Evolutionary conservation across 30 jellyfish, hydroid and myxozoan genomes (phyloP).

Genomic region (Hydractinia symbiolongicarpus): DNA sequence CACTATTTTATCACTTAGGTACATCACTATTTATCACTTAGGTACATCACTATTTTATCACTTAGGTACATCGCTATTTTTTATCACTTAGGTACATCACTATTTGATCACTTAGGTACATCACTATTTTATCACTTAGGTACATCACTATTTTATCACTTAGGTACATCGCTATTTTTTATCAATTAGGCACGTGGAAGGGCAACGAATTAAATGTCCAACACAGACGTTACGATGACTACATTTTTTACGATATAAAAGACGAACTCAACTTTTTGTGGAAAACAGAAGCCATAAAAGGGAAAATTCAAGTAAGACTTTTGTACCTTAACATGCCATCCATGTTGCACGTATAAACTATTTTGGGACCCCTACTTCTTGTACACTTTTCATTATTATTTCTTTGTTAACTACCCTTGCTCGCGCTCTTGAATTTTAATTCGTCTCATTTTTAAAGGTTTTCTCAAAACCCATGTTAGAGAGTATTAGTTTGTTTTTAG

Average conservation of each 20-base stretch:
- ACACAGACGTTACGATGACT: neutral
- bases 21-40: too few species aligned
- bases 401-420: too few species aligned
- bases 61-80: too few species aligned
- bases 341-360: too few species aligned
- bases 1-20: too few species aligned
- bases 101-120: neutral
- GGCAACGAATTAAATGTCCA: neutral
- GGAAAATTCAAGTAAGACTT: slow-evolving; percentile 1
- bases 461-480: too few species aligned
- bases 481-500: too few species aligned
- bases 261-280: slow-evolving; percentile 7
- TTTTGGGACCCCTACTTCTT: too few species aligned
- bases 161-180: neutral
- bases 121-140: neutral
- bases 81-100: neutral
- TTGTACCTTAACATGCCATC: neutral
- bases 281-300: slow-evolving; percentile 12
- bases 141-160: neutral
- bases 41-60: too few species aligned
- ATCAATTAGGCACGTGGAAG: neutral
- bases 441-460: too few species aligned
- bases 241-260: slow-evolving; percentile 11
- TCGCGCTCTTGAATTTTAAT: too few species aligned
- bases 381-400: too few species aligned